Base-by-base conservation (phyloP, 2,113 vertebrate species). In the Psilopsiagon aymara region DNA sequence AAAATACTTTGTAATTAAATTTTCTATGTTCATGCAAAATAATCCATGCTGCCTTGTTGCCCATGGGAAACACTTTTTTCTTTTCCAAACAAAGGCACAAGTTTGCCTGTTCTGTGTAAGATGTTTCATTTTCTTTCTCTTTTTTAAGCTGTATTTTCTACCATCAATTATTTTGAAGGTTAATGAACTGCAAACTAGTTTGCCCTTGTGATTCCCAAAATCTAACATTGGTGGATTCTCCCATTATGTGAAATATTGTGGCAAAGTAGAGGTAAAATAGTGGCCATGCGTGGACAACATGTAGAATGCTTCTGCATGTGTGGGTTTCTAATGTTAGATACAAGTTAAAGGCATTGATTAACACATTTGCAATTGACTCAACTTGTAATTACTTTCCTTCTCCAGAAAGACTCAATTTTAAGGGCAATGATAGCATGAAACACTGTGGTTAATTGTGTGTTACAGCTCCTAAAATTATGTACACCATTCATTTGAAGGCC, bases 331-430 rank as follows among this genome's bases (percentile, higher is more conserved):
- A 53, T 69, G 63, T 71, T 84, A 91, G 25, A 76, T 3, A 18
- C 55, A 86, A 83, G 49, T 87, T 88, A 57, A 92, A 88, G 24
- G 7, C 81, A 82, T 82, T 90, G 73, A 96, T 95, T 64, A 93
- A 79, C 76, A 23, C 2, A 62, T 55, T 70, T 73, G 23, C 51
- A 82, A 67, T 86, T 63, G 53, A 86, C 91, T 97, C 3, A 4
- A 55, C 63, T 94, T 94, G 52, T 91, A 94, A 92, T 92, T 91
- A 47, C 57, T 88, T 87, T 44, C 37, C 43, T 83, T 78, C 76
- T 89, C 91, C 75, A 60, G 46, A 89, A 20, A 84, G 31, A 77
- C 37, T 55, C 52, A 31, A 17, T 51, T 92, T 71, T 66, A 90
- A 94, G n/a, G n/a, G 37, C 24, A 81, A 21, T 89, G 69, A 81